Evolutionary conservation across 2,888 invertebrate genomes (phyloP), one percentile per base, ranked within the genome.

Genomic region (Aquatica leii): DNA sequence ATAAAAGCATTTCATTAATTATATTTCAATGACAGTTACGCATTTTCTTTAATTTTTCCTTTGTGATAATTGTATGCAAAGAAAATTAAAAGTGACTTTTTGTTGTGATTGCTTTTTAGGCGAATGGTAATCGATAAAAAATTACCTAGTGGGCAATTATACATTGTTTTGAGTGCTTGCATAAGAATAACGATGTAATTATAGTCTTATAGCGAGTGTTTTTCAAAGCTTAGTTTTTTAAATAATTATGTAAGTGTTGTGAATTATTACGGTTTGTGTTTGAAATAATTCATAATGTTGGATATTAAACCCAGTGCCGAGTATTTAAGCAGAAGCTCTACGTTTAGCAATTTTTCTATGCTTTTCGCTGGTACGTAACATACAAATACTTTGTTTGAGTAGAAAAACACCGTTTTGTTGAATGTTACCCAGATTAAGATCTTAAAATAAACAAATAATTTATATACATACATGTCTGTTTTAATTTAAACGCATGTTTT

Each of bases 261-360:
- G 63, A 35, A 14, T 31, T 50, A 53, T 59, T 59, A 31, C 37
- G 14, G 43, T 50, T 62, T 43, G 52, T 52, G 53, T 52, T 58
- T 52, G 58, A 35, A 57, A 53, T 20, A 57, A 24, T 48, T 56
- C 64, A 54, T 35, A 78, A 95, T 95, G 95, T 88, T 95, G 85
- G 95, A 95, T 88, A 94, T 95, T 81, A 95, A 95, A 84, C 91
- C 91, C 78, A 91, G 94, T 78, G 91, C 94, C 84, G 94, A 94
- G 87, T 94, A 95, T 85, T 87, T 95, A 80, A 90, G 94, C 84
- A 91, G 94, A 81, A 92, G 93, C 81, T 94, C 94, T 81, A 93
- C 94, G 69, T 94, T 95, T 83, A 92, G 94, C 83, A 95, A 95
- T 85, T 93, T 95, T 87, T 94, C 95, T 83, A 95, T 95, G 95